Conservation (phyloP, 2,113 vertebrate species). For the Pluvianellus socialis region DNA sequence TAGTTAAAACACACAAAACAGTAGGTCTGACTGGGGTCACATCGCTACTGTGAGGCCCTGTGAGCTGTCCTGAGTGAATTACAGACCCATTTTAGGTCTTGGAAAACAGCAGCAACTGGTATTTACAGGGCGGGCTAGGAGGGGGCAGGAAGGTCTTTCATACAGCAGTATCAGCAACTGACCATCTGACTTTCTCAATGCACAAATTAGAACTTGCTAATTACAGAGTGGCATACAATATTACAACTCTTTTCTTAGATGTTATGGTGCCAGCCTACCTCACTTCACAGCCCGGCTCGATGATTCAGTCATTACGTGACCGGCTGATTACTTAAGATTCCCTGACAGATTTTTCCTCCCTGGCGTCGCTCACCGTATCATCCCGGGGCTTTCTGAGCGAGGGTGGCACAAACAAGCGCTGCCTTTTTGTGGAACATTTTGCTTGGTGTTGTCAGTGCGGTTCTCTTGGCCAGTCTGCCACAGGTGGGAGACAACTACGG, state of each 20-base stretch:
- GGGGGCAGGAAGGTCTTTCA: neutral
- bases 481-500: neutral
- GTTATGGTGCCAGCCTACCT: constrained; percentile 67
- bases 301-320: constrained; percentile 65
- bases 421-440: constrained; percentile 37
- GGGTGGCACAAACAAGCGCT: neutral
- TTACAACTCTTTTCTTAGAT: constrained; percentile 68
- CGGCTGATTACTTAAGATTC: constrained; percentile 65
- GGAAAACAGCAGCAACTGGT: neutral
- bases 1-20: neutral
- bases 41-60: neutral
- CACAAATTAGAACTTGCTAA: constrained; percentile 35
- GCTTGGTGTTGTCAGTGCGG: neutral
- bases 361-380: neutral
- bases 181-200: constrained; percentile 11
- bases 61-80: neutral
- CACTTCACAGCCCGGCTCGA: constrained; percentile 35
- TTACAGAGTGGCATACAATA: constrained; percentile 54
- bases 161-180: constrained; percentile 10
- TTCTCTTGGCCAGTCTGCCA: neutral
- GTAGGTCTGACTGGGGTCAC: neutral
- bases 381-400: neutral
- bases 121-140: neutral
- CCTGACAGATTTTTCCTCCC: constrained; percentile 43
- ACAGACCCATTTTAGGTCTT: neutral